phyloP scores from a whole-genome alignment of 2,797 vertebrate genomes.

The Enoplosus armatus region DNA sequence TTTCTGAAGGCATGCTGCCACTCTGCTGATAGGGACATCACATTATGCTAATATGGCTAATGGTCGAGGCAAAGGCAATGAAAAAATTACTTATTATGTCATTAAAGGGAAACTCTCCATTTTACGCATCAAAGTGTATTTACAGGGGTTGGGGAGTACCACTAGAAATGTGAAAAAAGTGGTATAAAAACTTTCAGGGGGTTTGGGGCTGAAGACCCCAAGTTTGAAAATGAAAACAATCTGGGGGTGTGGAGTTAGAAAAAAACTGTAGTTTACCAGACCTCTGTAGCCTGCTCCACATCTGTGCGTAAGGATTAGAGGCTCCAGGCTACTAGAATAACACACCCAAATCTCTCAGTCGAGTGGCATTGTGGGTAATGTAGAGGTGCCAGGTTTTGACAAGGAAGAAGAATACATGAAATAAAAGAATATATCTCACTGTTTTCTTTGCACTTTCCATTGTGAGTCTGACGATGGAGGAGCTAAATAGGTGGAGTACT shows the following conservation, averaged over 20 bases:
- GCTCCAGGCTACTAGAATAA: not conserved
- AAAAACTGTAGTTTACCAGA: not conserved
- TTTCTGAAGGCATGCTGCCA: not conserved
- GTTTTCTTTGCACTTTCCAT: too few relatives aligned
- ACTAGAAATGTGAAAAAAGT: too few relatives aligned
- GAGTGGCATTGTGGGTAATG: not conserved
- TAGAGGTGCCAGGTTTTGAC: not conserved
- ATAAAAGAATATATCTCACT: not conserved
- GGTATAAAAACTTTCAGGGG: too few relatives aligned
- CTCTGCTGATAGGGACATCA: not conserved
- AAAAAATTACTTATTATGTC: not conserved
- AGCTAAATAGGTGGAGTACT: not conserved
- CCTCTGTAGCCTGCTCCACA: not conserved
- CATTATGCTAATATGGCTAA: too few relatives aligned
- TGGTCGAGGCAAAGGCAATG: too few relatives aligned
- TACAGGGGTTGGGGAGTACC: too few relatives aligned
- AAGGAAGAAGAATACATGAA: not conserved
- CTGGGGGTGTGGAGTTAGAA: too few relatives aligned
- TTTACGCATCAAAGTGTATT: not conserved
- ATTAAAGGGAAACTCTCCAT: not conserved
- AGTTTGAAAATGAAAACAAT: too few relatives aligned
- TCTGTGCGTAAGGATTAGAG: too few relatives aligned
- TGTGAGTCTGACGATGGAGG: too few relatives aligned
- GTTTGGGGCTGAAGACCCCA: too few relatives aligned
- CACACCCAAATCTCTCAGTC: too few relatives aligned